These are phyloP conservation scores for Ptychoptera albimana DNA, from an alignment of 2,888 invertebrate species.

Conservation along the genomic window DNA sequence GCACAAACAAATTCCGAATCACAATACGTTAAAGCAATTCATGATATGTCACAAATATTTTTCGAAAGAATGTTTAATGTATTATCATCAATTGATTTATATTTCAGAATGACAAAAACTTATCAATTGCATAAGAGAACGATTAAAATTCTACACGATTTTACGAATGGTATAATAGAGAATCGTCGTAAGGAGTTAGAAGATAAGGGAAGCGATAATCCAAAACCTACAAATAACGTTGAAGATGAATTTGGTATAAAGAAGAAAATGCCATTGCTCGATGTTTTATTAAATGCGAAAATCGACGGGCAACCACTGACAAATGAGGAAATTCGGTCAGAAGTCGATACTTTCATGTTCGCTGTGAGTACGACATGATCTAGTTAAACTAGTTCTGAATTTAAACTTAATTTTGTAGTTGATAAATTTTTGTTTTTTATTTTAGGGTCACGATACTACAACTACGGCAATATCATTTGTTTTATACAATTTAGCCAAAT, in stretches of 20 bases:
- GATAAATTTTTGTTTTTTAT: not conserved
- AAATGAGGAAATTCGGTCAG: slow-evolving; percentile 42
- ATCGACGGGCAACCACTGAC: slow-evolving; percentile 37
- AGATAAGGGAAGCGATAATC: slow-evolving; percentile 4
- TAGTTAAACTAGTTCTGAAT: slow-evolving; percentile 20
- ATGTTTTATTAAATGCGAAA: slow-evolving; percentile 42
- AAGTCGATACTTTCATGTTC: slow-evolving; percentile 59
- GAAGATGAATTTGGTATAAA: slow-evolving; percentile 31
- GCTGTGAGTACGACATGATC: slow-evolving; percentile 30
- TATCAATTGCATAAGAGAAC: slow-evolving; percentile 38
- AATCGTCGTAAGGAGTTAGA: slow-evolving; percentile 28
- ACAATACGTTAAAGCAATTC: slow-evolving; percentile 58
- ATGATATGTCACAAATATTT: slow-evolving; percentile 31
- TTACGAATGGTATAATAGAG: slow-evolving; percentile 38
- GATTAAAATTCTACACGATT: slow-evolving; percentile 34
- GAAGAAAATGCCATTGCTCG: slow-evolving; percentile 46
- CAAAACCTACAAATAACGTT: slow-evolving; percentile 5
- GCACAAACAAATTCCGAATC: slow-evolving; percentile 54
- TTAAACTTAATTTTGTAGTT: too few species aligned
- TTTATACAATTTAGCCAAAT: slow-evolving; percentile 17
- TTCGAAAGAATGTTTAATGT: slow-evolving; percentile 28
- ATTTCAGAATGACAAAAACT: slow-evolving; percentile 34
- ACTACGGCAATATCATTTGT: slow-evolving; percentile 20
- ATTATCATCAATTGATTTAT: slow-evolving; percentile 21
- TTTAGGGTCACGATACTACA: slow-evolving; percentile 24